These are phyloP conservation scores for Lissocephala sabroskyi DNA, from an alignment of 2,888 invertebrate genomes.

Conservation along the genomic window DNA sequence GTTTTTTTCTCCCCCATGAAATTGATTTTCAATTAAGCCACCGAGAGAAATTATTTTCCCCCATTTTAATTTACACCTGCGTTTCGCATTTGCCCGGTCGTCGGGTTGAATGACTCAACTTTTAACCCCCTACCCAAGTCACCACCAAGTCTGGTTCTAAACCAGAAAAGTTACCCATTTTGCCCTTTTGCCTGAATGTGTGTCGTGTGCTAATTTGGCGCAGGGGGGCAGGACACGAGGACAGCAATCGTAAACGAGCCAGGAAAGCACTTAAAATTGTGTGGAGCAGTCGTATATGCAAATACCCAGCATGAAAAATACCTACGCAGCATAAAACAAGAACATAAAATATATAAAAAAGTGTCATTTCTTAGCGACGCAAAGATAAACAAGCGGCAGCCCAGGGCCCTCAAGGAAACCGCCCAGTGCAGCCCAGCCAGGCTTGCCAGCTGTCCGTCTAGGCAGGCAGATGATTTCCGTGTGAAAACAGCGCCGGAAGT, in stretches of 20 bases:
- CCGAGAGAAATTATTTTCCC: too few species aligned
- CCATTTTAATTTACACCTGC: too few species aligned
- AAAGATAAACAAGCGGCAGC: conserved; percentile 25
- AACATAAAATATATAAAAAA: conserved; percentile 36
- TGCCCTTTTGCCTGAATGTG: not conserved
- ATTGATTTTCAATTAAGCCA: too few species aligned
- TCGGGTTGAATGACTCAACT: conserved; percentile 43
- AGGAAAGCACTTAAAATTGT: conserved; percentile 1
- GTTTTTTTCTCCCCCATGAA: too few species aligned
- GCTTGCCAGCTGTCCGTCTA: conserved; percentile 21
- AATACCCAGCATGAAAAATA: not conserved
- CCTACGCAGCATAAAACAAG: conserved; percentile 39
- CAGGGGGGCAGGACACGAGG: not conserved
- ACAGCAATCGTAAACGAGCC: conserved; percentile 1
- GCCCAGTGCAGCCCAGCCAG: too few species aligned
- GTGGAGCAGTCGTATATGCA: not conserved
- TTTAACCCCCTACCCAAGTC: conserved; percentile 18
- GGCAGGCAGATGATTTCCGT: conserved; percentile 48
- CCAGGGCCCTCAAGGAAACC: too few species aligned
- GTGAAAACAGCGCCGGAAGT: conserved; percentile 28
- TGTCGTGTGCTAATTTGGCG: conserved; percentile 48
- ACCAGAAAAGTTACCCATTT: too few species aligned
- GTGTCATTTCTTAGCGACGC: conserved; percentile 27
- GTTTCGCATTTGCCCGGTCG: too few species aligned
- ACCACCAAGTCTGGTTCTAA: too few species aligned